phyloP scores from a whole-genome alignment of 2,113 vertebrate species.

The Eclectus roratus region DNA sequence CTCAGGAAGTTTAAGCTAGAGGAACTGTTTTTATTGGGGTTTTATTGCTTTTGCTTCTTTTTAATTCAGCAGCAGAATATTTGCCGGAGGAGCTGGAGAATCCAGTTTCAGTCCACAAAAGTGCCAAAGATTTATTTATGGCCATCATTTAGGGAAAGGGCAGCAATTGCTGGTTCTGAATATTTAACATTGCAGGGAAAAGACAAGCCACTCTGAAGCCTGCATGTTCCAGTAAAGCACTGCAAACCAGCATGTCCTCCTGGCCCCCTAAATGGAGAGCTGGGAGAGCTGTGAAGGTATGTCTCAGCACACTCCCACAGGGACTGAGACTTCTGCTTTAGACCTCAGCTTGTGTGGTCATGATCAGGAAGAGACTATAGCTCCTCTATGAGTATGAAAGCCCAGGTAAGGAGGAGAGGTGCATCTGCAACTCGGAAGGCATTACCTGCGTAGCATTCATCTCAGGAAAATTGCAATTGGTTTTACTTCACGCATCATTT shows the following conservation, averaged over 20 bases:
- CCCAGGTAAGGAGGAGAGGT: neutral
- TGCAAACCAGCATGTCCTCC: neutral
- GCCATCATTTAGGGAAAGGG: slow-evolving; percentile 39
- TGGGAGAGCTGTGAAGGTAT: neutral
- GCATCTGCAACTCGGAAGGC: neutral
- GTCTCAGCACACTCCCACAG: neutral
- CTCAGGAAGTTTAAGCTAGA: neutral
- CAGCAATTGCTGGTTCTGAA: slow-evolving; percentile 23
- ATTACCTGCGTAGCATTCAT: neutral
- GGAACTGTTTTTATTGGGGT: neutral
- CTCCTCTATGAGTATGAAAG: neutral
- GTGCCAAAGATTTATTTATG: slow-evolving; percentile 44
- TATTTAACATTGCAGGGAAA: neutral
- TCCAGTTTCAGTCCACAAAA: slow-evolving; percentile 52
- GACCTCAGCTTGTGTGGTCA: neutral
- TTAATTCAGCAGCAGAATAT: neutral
- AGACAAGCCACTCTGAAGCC: neutral
- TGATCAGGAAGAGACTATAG: neutral
- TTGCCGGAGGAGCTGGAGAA: neutral
- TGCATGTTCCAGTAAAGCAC: neutral
- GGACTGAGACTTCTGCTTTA: neutral
- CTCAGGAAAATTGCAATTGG: neutral
- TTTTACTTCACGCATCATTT: neutral
- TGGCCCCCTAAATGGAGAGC: neutral
- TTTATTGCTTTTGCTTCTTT: slow-evolving; percentile 19